Base-by-base conservation (phyloP, 2,113 vertebrate species). In the Cynopterus brachyotis region DNA sequence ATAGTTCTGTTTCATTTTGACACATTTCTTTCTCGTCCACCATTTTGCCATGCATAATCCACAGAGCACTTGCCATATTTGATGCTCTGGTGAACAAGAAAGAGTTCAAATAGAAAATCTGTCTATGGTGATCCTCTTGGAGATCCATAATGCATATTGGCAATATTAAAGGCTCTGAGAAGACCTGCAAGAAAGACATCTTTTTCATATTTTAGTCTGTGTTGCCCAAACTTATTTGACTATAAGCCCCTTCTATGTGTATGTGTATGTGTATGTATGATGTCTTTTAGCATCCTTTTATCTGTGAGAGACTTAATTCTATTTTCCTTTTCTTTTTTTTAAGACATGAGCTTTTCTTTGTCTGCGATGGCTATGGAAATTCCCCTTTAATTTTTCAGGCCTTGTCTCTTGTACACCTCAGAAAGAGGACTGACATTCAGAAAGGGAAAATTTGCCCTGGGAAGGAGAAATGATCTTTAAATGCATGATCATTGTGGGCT, bases 101-200 rank as follows among this genome's bases (percentile, higher is more conserved):
- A 32, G 57, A 42, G 24, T 85, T 89, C 62, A 62, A 30, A 50
- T 75, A 84, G 79, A 60, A 90, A 67, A 59, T 69, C n/a, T 89
- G 24, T 35, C 70, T n/a, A 6, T 6, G 2, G 2, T 40, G 24
- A 9, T 3, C 35, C 32, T 85, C 13, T 62, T 81, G 11, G n/a
- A 78, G 30, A 72, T 37, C n/a, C 16, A 12, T 53, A 72, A 35
- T 40, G 22, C 20, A 40, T 87, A 47, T 7, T 47, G 64, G 55
- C 37, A 59, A 30, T 66, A n/a, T 45, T 59, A 79, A 93, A 93
- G 82, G n/a, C 70, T 91, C 86, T 80, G 76, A 80, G 62, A 79
- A 96, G 57, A 22, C 28, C 50, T 64, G 47, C 1, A 59, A 55
- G 42, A 73, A 90, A 91, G 64, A 69, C 55, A 57, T 4, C 1